phyloP scores from a whole-genome alignment of 2,888 invertebrate species.

The Dynastes tityus region DNA sequence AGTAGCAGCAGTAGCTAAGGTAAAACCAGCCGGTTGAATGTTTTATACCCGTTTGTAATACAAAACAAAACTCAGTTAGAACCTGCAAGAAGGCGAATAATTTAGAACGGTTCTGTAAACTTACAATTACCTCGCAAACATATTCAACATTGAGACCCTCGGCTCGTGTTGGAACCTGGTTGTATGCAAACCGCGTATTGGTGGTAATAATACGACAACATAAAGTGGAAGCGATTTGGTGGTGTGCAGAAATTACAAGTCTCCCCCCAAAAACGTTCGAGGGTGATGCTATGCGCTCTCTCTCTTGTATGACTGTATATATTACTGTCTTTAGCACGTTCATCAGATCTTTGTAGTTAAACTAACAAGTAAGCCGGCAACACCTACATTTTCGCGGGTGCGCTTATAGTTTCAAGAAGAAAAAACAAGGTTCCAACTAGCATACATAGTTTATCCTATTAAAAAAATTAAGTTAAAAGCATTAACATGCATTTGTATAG shows the following conservation, averaged over 20 bases:
- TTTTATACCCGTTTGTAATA: constrained; percentile 55
- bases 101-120: constrained; percentile 58
- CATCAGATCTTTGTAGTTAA: constrained; percentile 32
- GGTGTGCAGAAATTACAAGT: constrained; percentile 41
- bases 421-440: neutral
- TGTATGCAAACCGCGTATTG: constrained; percentile 62
- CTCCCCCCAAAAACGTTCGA: constrained; percentile 10
- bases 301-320: neutral
- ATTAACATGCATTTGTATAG: no score
- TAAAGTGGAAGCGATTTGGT: constrained; percentile 56
- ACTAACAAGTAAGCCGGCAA: constrained; percentile 8
- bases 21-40: constrained; percentile 54
- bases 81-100: constrained; percentile 56
- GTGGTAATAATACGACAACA: constrained; percentile 63
- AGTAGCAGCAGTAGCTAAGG: constrained; percentile 47
- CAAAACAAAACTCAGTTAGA: constrained; percentile 56
- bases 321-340: constrained; percentile 27
- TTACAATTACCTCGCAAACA: constrained; percentile 62
- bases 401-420: neutral
- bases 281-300: neutral
- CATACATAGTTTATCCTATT: neutral
- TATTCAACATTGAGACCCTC: constrained; percentile 55
- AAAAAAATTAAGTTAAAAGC: no score
- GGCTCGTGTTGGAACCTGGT: constrained; percentile 42
- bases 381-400: neutral